Evolutionary conservation across 1,140 invertebrate genomes (phyloP), one percentile per base, ranked within the genome.

Genomic region (Bathynomus jamesi): DNA sequence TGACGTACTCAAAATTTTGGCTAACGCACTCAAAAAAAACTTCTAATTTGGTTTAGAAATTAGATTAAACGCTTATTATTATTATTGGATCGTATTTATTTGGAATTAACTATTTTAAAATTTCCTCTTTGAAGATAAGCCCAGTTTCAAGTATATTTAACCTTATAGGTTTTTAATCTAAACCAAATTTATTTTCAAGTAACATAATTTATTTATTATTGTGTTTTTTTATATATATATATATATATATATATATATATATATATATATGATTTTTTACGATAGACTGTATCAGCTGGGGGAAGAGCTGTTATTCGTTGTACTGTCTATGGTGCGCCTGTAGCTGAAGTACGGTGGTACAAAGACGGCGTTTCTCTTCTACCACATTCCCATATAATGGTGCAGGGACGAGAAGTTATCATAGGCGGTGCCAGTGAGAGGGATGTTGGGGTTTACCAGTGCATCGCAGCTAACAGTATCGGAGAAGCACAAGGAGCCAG

Each of bases 331-430:
- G 75, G 75, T 13, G 25, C 75, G 2, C 75, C 75, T 0, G 75
- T 76, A 65, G 69, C 68, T 25, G 75, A 76, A 61, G 75, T 76
- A 10, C 13, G 75, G 24, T 76, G 72, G 75, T 76, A 76, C 32
- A 73, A 69, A 69, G 72, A 76, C 62, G 75, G 75, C 4, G 17
- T 53, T 13, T 31, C 67, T 28, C 67, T 69, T 3, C 11, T 31
- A 40, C 30, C 68, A 13, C 67, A 70, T 64, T 11, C 40, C 24
- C 71, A 67, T n/a, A 64, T 76, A 13, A 28, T 67, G 67, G 70
- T 76, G 25, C 67, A 71, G 64, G 74, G 67, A 28, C 66, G 74
- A 3, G 74, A 76, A 68, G 71, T 76, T 17, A 67, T 72, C 24
- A 61, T 76, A 27, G 11, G 70, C 13, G 67, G 67, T 40, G 74